Conservation (phyloP, 2,888 invertebrate genomes). For the Spisula solida region DNA sequence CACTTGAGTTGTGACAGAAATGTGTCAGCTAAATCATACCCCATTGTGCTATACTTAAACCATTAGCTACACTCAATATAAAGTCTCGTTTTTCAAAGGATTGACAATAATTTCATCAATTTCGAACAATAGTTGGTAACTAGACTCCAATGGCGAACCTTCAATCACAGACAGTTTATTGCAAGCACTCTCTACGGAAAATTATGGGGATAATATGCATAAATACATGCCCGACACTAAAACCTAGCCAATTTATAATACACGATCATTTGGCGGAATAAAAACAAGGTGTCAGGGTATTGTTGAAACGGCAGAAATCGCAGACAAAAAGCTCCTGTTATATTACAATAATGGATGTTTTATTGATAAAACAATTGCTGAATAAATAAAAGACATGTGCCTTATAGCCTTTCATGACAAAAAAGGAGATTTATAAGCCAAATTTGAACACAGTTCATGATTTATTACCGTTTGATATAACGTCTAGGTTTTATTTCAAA, state of each 20-base stretch:
- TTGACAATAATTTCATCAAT: constrained; percentile 60
- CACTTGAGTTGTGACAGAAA: constrained; percentile 35
- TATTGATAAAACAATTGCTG: constrained; percentile 14
- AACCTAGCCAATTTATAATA: neutral
- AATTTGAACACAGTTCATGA: no score
- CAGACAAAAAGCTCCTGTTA: neutral
- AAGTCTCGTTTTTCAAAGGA: constrained; percentile 67
- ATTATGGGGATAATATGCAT: constrained; percentile 25
- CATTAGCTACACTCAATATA: constrained; percentile 64
- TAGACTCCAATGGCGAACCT: constrained; percentile 26
- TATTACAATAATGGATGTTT: neutral
- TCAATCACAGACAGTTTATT: constrained; percentile 38
- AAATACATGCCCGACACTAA: constrained; percentile 25
- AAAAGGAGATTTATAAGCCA: neutral
- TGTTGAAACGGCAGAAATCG: neutral
- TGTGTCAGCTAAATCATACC: constrained; percentile 45
- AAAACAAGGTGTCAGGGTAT: constrained; percentile 5
- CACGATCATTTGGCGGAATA: neutral
- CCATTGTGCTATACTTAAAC: constrained; percentile 59
- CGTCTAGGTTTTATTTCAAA: no score
- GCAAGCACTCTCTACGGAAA: constrained; percentile 14
- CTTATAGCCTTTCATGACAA: neutral
- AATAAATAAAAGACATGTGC: neutral
- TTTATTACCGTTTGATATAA: no score
- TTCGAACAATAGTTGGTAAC: constrained; percentile 47